Conservation (phyloP, 2,113 vertebrate species). For the Piprites chloris region DNA sequence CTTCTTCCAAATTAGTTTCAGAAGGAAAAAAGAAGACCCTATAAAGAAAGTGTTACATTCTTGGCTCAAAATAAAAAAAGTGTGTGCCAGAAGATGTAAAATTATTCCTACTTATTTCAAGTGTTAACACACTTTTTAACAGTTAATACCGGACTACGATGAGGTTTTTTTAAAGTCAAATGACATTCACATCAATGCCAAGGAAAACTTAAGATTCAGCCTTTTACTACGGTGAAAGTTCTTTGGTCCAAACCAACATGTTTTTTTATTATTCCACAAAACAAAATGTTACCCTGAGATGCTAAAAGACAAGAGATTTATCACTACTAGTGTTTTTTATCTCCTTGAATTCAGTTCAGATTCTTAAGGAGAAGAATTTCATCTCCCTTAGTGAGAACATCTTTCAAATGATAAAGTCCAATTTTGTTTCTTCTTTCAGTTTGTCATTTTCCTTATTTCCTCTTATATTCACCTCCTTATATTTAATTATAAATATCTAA, state of each 20-base stretch:
- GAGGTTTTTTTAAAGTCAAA: not conserved
- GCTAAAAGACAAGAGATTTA: not conserved
- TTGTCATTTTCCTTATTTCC: not conserved
- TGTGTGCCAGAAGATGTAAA: not conserved
- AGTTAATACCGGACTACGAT: not conserved
- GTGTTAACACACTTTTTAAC: not conserved
- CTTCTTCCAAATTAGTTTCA: not conserved
- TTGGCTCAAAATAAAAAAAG: slow-evolving; percentile 34
- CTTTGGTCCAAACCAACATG: not conserved
- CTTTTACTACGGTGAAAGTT: not conserved
- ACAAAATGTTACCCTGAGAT: not conserved
- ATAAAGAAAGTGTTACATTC: not conserved
- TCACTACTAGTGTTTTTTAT: not conserved
- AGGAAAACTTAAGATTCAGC: not conserved
- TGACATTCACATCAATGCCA: not conserved
- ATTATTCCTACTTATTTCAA: not conserved
- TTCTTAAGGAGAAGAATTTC: not conserved
- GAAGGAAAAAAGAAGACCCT: not conserved
- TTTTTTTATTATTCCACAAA: not conserved
- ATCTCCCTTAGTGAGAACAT: not conserved
- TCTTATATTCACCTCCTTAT: not conserved
- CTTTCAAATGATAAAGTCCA: not conserved
- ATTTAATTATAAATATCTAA: not conserved
- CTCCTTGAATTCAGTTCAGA: not conserved
- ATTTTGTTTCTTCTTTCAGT: not conserved